A percentile compares a stretch with the other conserved stretches of the same genome.
phyloP scores from a whole-genome alignment of 64 coral and sea anemone genomes.

The Stylophora pistillata region DNA sequence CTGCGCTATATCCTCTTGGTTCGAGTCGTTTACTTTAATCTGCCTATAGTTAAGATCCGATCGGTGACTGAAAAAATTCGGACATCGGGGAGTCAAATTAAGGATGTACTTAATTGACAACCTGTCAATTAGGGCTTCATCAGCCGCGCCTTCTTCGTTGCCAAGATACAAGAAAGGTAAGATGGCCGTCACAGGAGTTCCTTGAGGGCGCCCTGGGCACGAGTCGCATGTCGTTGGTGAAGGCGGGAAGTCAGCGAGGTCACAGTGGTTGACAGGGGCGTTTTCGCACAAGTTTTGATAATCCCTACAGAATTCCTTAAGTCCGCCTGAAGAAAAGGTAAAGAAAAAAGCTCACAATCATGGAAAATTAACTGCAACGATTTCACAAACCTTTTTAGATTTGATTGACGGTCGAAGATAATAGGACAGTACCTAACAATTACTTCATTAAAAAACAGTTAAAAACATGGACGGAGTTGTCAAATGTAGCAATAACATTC shows the following conservation, averaged over 20 bases:
- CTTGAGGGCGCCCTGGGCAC: constrained; percentile 58
- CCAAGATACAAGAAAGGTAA: constrained; percentile 91
- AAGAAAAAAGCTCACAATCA: not conserved
- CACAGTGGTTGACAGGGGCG: constrained; percentile 63
- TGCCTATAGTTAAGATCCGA: constrained; percentile 91
- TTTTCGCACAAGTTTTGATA: constrained; percentile 95
- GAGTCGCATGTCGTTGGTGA: constrained; percentile 42
- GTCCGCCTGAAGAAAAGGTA: constrained; percentile 56
- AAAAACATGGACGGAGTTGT: too few species aligned
- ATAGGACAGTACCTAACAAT: too few species aligned
- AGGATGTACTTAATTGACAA: constrained; percentile 90
- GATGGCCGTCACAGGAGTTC: constrained; percentile 83
- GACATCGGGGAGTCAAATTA: constrained; percentile 89
- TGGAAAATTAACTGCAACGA: too few species aligned
- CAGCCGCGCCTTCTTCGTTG: constrained; percentile 88
- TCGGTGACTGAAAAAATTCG: constrained; percentile 92
- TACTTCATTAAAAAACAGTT: too few species aligned
- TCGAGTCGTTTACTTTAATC: constrained; percentile 95
- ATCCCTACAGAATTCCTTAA: constrained; percentile 92
- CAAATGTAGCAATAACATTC: not conserved
- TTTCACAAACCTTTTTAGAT: too few species aligned
- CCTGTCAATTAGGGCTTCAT: constrained; percentile 94
- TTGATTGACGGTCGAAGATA: too few species aligned
- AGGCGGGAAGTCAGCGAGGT: constrained; percentile 28
- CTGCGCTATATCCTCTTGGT: constrained; percentile 93